Evolutionary conservation across 1,140 invertebrate species (phyloP).

Genomic region (Drosophila leontia): DNA sequence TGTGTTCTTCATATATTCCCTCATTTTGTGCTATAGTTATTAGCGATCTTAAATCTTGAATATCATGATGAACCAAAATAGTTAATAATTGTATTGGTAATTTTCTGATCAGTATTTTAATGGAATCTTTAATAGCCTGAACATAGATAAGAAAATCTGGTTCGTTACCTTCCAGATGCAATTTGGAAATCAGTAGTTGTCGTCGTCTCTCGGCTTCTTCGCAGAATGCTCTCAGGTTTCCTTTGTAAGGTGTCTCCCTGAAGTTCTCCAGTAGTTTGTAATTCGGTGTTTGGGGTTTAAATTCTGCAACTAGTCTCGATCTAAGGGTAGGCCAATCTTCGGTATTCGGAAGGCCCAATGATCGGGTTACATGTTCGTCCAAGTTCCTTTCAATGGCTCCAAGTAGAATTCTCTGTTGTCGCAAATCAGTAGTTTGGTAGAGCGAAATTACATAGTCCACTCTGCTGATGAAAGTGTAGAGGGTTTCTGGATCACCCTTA

Average conservation of each 20-base stretch:
- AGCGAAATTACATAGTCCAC: neutral
- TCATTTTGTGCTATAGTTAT: no score
- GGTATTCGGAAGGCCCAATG: neutral
- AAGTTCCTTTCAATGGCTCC: neutral
- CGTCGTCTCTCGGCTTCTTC: neutral
- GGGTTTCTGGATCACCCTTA: neutral
- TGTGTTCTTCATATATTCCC: no score
- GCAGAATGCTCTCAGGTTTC: neutral
- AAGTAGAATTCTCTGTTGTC: neutral
- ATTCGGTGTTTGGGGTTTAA: neutral
- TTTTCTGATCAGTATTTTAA: conserved; percentile 4
- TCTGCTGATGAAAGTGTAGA: neutral
- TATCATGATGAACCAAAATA: conserved; percentile 2
- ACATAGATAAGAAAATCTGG: no score
- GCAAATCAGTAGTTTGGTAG: neutral
- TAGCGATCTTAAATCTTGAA: neutral
- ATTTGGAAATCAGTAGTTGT: no score
- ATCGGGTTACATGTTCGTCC: neutral
- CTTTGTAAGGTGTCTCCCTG: neutral
- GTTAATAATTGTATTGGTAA: conserved; percentile 13
- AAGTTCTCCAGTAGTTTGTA: no score
- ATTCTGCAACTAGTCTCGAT: no score
- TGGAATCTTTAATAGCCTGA: conserved; percentile 5
- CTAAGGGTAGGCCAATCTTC: no score
- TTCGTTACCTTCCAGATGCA: no score